Conservation (phyloP, 2,113 vertebrate genomes). For the Tetraodon nigroviridis region DNA sequence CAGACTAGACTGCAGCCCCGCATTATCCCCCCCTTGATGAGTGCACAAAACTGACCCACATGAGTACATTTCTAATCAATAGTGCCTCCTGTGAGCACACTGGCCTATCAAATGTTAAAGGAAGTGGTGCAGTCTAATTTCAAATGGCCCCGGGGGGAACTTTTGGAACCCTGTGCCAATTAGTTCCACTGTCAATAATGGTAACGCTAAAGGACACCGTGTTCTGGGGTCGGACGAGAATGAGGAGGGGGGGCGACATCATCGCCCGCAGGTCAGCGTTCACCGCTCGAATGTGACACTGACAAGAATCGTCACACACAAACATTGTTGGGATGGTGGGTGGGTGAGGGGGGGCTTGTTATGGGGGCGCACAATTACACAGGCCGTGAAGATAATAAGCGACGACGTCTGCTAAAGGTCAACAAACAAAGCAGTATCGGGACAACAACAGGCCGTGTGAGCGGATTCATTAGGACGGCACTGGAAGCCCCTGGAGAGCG, state of each 20-base stretch:
- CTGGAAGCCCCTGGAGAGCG: conserved; percentile 19
- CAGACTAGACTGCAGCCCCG: conserved; percentile 38
- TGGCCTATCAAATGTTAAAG: conserved; percentile 42
- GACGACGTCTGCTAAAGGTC: conserved; percentile 65
- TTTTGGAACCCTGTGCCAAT: conserved; percentile 65
- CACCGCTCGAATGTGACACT: conserved; percentile 46
- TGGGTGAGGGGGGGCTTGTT: conserved; percentile 26
- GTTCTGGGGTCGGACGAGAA: conserved; percentile 29
- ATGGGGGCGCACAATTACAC: conserved; percentile 42
- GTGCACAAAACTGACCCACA: conserved; percentile 55
- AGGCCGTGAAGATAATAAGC: conserved; percentile 58
- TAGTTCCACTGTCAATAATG: conserved; percentile 67
- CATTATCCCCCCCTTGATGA: conserved; percentile 36
- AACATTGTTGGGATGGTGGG: conserved; percentile 12
- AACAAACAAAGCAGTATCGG: conserved; percentile 59
- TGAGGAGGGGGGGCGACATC: conserved; percentile 38
- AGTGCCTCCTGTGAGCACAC: conserved; percentile 39
- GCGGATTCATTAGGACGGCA: conserved; percentile 61
- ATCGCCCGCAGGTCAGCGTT: conserved; percentile 55
- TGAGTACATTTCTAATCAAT: conserved; percentile 65
- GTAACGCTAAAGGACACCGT: conserved; percentile 60
- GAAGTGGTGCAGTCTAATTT: conserved; percentile 65
- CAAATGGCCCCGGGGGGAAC: conserved; percentile 53
- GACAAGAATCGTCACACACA: conserved; percentile 54
- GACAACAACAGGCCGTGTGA: conserved; percentile 48